Percentiles rank a stretch among this genome's conserved stretches.
phyloP scores from a whole-genome alignment of 2,888 invertebrate genomes.

The Coelogynopora nodosa region DNA sequence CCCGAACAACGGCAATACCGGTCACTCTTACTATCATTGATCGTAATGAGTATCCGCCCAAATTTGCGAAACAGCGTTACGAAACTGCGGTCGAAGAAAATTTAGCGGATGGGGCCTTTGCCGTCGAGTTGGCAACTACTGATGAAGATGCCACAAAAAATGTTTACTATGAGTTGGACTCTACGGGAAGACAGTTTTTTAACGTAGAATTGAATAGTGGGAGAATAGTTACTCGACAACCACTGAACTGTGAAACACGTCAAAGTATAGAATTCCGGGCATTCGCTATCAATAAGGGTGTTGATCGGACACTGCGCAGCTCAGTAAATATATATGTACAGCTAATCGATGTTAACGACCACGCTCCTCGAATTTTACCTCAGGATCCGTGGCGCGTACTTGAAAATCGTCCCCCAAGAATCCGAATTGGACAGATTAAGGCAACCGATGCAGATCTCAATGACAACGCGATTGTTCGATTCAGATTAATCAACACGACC shows the following conservation, averaged over 20 bases:
- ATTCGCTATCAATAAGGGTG: conserved; percentile 33
- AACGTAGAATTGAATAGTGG: neutral
- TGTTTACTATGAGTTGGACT: neutral
- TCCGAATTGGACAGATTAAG: neutral
- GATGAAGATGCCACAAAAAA: neutral
- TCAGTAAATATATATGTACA: neutral
- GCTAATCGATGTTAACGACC: conserved; percentile 35
- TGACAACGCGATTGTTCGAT: neutral
- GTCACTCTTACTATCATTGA: conserved; percentile 5
- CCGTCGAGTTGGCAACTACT: neutral
- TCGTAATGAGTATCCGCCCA: conserved; percentile 29
- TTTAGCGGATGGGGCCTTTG: conserved; percentile 5
- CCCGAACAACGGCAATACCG: neutral
- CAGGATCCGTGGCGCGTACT: neutral
- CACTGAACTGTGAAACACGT: conserved; percentile 1
- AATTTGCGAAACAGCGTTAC: neutral
- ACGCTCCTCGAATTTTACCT: neutral
- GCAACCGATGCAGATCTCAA: neutral
- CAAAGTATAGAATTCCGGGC: neutral
- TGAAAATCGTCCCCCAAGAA: neutral
- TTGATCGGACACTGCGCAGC: neutral
- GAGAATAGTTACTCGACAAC: neutral
- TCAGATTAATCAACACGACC: conserved; percentile 1
- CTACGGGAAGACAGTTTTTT: neutral
- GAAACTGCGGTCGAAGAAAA: conserved; percentile 11